Base-by-base conservation (phyloP, 2,113 vertebrate genomes). In the Pseudonaja textilis region DNA sequence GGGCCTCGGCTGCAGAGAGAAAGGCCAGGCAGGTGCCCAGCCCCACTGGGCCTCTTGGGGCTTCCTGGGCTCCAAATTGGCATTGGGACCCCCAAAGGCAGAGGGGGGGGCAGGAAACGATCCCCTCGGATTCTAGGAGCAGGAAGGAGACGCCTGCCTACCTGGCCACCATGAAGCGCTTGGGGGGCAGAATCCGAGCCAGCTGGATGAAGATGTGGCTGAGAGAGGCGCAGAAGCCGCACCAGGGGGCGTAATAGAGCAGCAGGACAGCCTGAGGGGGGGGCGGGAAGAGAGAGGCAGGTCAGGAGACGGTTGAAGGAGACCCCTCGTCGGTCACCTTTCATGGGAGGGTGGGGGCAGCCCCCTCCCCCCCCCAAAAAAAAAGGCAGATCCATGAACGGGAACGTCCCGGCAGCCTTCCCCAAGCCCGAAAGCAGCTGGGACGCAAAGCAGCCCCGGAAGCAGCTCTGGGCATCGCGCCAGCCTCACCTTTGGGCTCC, bases 241-340 rank as follows among this genome's bases (percentile, higher is more conserved):
- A 99, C 99, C 99, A 99, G 56, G 98, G 98, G 2, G 99, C 98
- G 9, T 99, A 99, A 96, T 99, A 99, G 55, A 99, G 98, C 95
- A 99, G 97, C 97, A 99, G 92, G 90, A 99, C 98, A 8, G 99
- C 98, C 99, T 99, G 96, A 93, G 42, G 91, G 20, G 64, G 59
- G 4, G 25, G 9, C 23, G 57, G 59, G 74, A 18, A 20, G 7
- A 22, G 34, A 20, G 7, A 22, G 74, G 34, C 69, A 39, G 64
- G 69, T 39, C 69, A 39, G n/a, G 34, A 8, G 54, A 16, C 26
- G 10, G 23, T 26, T 10, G 59, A 90, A 59, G 50, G 94, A 26
- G 34, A 47, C 90, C 12, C 47, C 29, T 29, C n/a, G 5, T 34
- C 52, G 34, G n/a, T 18, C n/a, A 34, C 18, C 54, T 57, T 25